Conservation (phyloP, 2,113 vertebrate species). For the Burhinus bistriatus region DNA sequence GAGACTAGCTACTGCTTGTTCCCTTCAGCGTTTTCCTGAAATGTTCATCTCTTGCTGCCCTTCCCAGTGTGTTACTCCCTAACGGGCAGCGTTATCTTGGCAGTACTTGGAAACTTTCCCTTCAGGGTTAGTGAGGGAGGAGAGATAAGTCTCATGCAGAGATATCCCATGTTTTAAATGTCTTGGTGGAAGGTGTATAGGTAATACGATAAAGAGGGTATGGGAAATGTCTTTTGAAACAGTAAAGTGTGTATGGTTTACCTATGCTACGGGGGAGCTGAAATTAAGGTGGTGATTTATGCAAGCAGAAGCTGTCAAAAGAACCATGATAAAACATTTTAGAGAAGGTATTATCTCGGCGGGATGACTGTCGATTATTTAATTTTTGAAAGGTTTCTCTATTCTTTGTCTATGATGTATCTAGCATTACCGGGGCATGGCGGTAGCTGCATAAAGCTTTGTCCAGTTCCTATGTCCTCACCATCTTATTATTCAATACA, state of each 20-base stretch:
- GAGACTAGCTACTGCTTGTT: neutral
- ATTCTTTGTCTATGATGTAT: neutral
- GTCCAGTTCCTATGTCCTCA: neutral
- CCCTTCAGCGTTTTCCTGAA: neutral
- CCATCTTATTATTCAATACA: neutral
- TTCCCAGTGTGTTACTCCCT: neutral
- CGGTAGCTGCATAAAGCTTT: neutral
- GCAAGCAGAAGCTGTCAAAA: neutral
- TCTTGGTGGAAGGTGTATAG: neutral
- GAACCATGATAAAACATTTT: neutral
- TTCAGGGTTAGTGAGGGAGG: neutral
- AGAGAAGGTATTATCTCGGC: neutral
- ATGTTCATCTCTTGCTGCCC: neutral
- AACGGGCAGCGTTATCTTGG: neutral
- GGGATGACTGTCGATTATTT: neutral
- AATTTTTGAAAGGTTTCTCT: neutral
- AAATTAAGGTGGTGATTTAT: neutral
- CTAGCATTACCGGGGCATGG: neutral
- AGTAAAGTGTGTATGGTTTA: neutral
- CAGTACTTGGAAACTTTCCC: neutral
- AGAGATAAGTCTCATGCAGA: fast-evolving
- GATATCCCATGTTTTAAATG: neutral
- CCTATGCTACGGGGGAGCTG: neutral
- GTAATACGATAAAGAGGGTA: neutral
- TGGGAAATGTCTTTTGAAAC: neutral